Evolutionary conservation across 2,797 vertebrate genomes (phyloP).

Genomic region (Sebastes dallii): DNA sequence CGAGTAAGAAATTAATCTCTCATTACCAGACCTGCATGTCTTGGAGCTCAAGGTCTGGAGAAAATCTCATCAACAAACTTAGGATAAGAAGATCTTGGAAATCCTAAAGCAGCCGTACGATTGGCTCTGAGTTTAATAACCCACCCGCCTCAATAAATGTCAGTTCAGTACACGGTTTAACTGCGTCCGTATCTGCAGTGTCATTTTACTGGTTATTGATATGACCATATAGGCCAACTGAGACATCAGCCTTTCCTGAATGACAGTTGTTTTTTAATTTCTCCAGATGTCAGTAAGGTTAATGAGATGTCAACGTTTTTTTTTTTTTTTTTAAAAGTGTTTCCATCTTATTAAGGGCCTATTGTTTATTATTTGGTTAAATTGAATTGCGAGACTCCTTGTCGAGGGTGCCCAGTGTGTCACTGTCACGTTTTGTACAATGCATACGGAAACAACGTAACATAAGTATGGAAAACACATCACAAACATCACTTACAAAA

Average conservation of each 20-base stretch:
- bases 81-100: slow-evolving; percentile 39
- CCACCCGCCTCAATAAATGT: neutral
- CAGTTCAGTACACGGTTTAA: neutral
- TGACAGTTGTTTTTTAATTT: neutral
- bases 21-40: slow-evolving; percentile 15
- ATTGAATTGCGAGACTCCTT: neutral
- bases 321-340: no score
- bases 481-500: no score
- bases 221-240: neutral
- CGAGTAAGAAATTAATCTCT: slow-evolving; percentile 41
- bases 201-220: neutral
- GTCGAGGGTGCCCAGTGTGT: neutral
- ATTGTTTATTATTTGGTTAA: neutral
- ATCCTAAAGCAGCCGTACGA: neutral
- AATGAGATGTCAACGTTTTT: neutral
- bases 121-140: slow-evolving; percentile 4
- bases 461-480: no score
- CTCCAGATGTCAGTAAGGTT: neutral
- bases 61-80: slow-evolving; percentile 31
- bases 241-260: neutral
- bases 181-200: neutral
- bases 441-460: no score
- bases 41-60: slow-evolving; percentile 12
- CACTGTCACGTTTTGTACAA: no score
- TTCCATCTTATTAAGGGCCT: neutral